Conservation (phyloP, 2,113 vertebrate species). For the Limnothrissa miodon region DNA sequence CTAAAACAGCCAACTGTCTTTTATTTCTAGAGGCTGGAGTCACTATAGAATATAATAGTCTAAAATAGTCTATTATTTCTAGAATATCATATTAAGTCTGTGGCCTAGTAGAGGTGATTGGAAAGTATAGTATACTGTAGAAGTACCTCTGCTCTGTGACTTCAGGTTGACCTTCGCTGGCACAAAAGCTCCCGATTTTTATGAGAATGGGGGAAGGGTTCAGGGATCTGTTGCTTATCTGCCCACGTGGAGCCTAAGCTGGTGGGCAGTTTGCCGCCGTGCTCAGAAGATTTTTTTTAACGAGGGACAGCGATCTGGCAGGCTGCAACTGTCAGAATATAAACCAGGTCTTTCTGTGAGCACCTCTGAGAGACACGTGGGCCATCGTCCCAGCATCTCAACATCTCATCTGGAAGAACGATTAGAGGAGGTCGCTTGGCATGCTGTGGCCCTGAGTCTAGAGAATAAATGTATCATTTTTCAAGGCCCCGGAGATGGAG, state of each 20-base stretch:
- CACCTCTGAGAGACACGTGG: constrained; percentile 25
- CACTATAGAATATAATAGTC: too few relatives aligned
- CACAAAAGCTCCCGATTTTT: neutral
- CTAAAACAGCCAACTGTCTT: too few relatives aligned
- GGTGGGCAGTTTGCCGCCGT: constrained; percentile 25
- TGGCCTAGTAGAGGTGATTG: too few relatives aligned
- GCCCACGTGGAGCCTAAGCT: constrained; percentile 21
- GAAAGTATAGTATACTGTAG: neutral
- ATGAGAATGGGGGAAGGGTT: neutral
- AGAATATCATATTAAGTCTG: too few relatives aligned
- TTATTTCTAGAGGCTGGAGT: too few relatives aligned
- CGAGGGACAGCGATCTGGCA: constrained; percentile 43
- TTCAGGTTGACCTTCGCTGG: neutral
- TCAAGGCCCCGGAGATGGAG: constrained; percentile 27
- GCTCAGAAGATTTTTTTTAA: constrained; percentile 38
- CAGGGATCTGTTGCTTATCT: neutral
- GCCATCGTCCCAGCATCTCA: constrained; percentile 26
- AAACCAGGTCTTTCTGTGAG: constrained; percentile 45
- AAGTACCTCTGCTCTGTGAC: neutral
- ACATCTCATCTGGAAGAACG: constrained; percentile 45
- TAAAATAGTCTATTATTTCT: too few relatives aligned
- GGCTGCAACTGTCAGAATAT: constrained; percentile 37
- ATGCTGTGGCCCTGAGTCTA: constrained; percentile 15
- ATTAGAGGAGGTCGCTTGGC: constrained; percentile 43
- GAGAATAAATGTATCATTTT: constrained; percentile 42